Evolutionary conservation across 2,113 vertebrate genomes (phyloP), one percentile per base, ranked within the genome.

Genomic region (Phalacrocorax carbo): DNA sequence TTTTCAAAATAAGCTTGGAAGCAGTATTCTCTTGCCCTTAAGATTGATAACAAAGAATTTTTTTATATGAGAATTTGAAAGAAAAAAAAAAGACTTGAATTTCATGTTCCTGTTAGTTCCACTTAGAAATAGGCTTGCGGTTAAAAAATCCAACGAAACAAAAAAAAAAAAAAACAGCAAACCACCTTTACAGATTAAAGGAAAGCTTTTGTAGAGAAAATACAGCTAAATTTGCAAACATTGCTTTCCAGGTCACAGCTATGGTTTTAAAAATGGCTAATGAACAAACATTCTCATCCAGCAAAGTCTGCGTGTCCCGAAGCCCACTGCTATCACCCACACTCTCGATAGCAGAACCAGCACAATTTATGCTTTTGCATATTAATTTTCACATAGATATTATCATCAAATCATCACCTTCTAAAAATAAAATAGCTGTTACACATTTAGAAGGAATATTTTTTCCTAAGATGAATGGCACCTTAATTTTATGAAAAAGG

Each of bases 331-430:
- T 57, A 0, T 83, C 38, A 66, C 30, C 20, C 3, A 1, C 18
- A 3, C 12, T 75, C 12, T 75, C 0, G 0, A 1, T 44, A 57
- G 21, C 66, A 71, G 52, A 71, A 75, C 17, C 4, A 77, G 34
- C 34, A 64, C 25, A 78, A 17, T 69, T 58, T 38, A 12, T 64
- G n/a, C 34, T 90, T 93, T 78, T n/a, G n/a, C 5, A 0, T 69
- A 48, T 7, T 58, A 27, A 49, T 62, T 85, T 91, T 38, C 22
- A 55, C 21, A 9, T 49, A 68, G 18, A 22, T 85, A 29, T 38
- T 82, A 29, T 32, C 3, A 25, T 78, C 51, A 76, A 76, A 86
- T 75, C 14, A 71, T 57, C 8, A 5, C 25, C 9, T 66, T 83
- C 20, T 66, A 62, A 88, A 73, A 80, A 21, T 34, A 42, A 82